A percentile compares a stretch with the other conserved stretches of the same genome.
Conservation (phyloP, 2,888 invertebrate species). For the Idaea biselata region DNA sequence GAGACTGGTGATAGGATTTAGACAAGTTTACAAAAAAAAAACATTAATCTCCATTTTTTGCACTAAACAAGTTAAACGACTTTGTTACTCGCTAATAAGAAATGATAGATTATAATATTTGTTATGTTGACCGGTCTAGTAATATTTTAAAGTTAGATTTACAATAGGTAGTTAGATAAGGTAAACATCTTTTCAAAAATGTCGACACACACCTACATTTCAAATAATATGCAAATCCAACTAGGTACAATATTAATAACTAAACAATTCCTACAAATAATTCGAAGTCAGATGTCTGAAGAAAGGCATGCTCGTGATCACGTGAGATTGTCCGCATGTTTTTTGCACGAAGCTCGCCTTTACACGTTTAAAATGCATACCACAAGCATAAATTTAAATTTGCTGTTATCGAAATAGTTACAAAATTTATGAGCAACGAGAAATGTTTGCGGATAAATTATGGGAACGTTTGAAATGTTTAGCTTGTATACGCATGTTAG, state of each 20-base stretch:
- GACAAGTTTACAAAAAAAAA: too few relatives aligned
- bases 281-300: conserved; percentile 42
- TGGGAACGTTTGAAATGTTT: conserved; percentile 50
- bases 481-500: conserved; percentile 48
- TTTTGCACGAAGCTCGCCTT: conserved; percentile 60
- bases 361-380: conserved; percentile 70
- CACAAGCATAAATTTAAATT: conserved; percentile 73
- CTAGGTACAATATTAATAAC: background rate
- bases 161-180: too few relatives aligned
- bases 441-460: conserved; percentile 62
- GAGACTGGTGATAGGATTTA: too few relatives aligned
- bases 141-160: too few relatives aligned
- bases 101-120: too few relatives aligned
- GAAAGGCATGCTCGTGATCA: conserved; percentile 50
- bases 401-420: conserved; percentile 74
- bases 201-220: background rate
- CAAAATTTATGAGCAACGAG: conserved; percentile 64
- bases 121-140: too few relatives aligned
- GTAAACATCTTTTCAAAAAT: too few relatives aligned
- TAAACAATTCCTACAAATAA: background rate
- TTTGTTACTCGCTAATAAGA: too few relatives aligned
- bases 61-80: too few relatives aligned
- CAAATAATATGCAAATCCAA: background rate
- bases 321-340: conserved; percentile 70
- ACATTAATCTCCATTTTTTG: too few relatives aligned